Evolutionary conservation across 2,113 vertebrate species (phyloP).

Genomic region (Thalassoma bifasciatum): DNA sequence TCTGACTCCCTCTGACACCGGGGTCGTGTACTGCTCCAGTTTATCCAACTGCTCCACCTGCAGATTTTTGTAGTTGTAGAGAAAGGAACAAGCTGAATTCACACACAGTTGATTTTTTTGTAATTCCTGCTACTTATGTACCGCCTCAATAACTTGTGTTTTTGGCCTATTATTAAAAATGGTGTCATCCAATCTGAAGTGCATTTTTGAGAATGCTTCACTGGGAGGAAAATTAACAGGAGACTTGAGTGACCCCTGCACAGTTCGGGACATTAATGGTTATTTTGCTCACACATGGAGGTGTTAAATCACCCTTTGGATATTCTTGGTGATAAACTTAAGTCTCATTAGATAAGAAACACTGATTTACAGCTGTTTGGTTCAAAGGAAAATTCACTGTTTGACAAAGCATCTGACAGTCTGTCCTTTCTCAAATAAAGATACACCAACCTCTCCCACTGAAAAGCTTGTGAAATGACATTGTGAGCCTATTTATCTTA

Average conservation of each 20-base stretch:
- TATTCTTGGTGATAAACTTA: too few relatives aligned
- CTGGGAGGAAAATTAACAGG: background rate
- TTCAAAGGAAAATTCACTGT: background rate
- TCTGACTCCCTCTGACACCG: slow-evolving; percentile 73
- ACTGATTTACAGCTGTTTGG: too few relatives aligned
- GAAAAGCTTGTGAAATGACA: background rate
- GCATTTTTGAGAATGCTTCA: background rate
- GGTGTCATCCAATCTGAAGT: background rate
- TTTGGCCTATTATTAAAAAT: background rate
- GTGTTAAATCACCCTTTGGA: background rate
- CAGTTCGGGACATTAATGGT: too few relatives aligned
- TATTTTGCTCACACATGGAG: background rate
- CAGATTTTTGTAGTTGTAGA: background rate
- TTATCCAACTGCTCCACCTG: slow-evolving; percentile 93
- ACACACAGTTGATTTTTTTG: background rate
- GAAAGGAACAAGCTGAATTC: background rate
- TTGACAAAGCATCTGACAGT: background rate
- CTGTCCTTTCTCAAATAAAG: background rate
- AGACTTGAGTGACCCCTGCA: background rate
- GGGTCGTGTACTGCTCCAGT: slow-evolving; percentile 87
- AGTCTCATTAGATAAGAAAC: too few relatives aligned
- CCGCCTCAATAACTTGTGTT: background rate
- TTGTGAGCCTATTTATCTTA: background rate
- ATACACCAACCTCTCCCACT: background rate
- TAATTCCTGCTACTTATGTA: background rate